Conservation (phyloP, 1,140 invertebrate genomes). For the Gonatopus flavifemur region DNA sequence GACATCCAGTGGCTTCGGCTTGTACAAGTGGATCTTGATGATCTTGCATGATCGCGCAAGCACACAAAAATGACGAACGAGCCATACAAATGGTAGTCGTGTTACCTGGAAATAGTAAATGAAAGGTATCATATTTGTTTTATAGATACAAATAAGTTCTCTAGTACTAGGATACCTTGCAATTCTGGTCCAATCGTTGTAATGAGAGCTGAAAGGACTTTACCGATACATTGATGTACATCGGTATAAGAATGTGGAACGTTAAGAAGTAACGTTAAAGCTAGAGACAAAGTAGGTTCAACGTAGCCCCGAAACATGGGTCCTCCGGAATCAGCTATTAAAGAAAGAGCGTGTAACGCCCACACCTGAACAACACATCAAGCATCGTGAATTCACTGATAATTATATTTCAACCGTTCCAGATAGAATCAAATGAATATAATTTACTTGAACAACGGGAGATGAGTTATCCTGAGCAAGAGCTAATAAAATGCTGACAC, state of each 20-base stretch:
- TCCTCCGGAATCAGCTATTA: constrained; percentile 96
- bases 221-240: constrained; percentile 92
- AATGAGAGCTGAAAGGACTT: constrained; percentile 89
- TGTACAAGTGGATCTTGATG: constrained; percentile 88
- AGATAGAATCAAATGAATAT: not conserved
- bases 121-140: not conserved
- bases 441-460: constrained; percentile 80
- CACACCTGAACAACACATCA: constrained; percentile 71
- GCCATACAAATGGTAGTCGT: constrained; percentile 70
- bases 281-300: constrained; percentile 87
- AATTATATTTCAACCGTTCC: constrained; percentile 6
- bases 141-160: constrained; percentile 6
- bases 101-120: constrained; percentile 59
- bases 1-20: constrained; percentile 92
- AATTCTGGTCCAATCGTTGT: constrained; percentile 98
- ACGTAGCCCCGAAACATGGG: constrained; percentile 98
- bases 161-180: constrained; percentile 65
- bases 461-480: constrained; percentile 91
- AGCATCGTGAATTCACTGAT: constrained; percentile 4
- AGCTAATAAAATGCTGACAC: constrained; percentile 90
- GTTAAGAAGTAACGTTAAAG: constrained; percentile 85
- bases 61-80: constrained; percentile 79
- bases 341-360: constrained; percentile 91
- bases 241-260: constrained; percentile 89
- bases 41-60: constrained; percentile 91